Conservation (phyloP, 2,888 invertebrate genomes). For the Slavum lentiscoides region DNA sequence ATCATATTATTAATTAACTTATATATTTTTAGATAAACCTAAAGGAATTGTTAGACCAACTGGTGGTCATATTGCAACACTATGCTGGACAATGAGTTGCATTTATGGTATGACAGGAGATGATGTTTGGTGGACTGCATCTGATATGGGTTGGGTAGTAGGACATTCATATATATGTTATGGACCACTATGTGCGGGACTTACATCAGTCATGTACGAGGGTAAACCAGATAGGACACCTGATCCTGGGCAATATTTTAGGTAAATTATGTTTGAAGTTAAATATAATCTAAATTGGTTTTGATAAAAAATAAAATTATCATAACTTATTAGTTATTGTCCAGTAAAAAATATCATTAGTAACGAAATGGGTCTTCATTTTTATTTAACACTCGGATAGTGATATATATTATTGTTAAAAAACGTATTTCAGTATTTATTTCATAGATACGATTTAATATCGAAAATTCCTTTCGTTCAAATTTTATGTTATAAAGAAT, state of each 20-base stretch:
- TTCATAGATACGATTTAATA: background rate
- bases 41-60: slow-evolving; percentile 85
- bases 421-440: background rate
- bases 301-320: background rate
- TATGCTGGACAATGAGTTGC: slow-evolving; percentile 82
- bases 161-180: slow-evolving; percentile 95
- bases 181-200: slow-evolving; percentile 79
- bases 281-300: background rate
- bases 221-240: slow-evolving; percentile 95
- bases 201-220: slow-evolving; percentile 83
- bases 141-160: slow-evolving; percentile 89
- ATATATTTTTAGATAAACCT: slow-evolving; percentile 62
- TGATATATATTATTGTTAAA: background rate
- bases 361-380: too few species aligned
- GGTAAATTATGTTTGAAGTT: slow-evolving; percentile 62
- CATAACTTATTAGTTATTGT: background rate
- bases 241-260: slow-evolving; percentile 87
- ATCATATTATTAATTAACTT: too few species aligned
- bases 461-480: too few species aligned
- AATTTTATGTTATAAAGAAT: too few species aligned
- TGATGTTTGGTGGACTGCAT: slow-evolving; percentile 90
- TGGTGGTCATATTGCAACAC: slow-evolving; percentile 83
- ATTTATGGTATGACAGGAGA: slow-evolving; percentile 78
- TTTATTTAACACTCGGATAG: background rate
- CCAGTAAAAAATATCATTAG: background rate